Base-by-base conservation (phyloP, 2,888 invertebrate species). In the Kuschelorhynchus macadamiae region DNA sequence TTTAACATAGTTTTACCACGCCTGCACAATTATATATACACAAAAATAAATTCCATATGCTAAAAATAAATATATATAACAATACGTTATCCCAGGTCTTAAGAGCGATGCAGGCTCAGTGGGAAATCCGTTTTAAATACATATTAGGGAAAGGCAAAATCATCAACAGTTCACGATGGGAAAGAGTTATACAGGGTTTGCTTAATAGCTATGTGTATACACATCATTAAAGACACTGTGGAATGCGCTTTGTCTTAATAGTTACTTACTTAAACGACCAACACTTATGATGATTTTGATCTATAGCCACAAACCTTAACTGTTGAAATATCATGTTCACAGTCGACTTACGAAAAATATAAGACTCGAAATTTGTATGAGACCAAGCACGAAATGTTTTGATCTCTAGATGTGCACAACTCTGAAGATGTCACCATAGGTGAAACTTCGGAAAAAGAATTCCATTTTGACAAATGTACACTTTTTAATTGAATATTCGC, bases 151-250 rank as follows among this genome's bases (percentile, higher is more conserved):
- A 44, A 50, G 30, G 17, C 42, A 57, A 65, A 64, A 64, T 56
- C 56, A 59, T 65, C 59, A 65, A 59, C 21, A 59, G 65, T 59
- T 65, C 44, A 59, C 12, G 30, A 36, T 53, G 18, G 25, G 47
- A 52, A 44, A 11, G 25, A 50, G 25, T 57, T 32, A 47, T 65
- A 65, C 17, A 52, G 12, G 52, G 52, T 20, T 64, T 41, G 57
- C 64, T 65, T 65, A 64, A n/a, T 16, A 57, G 14, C 30, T 59
- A 55, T 61, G 25, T 33, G 14, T 59, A 59, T 59, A 32, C 50
- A 59, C 59, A 59, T 44, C 65, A 50, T 44, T 65, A 59, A 65
- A 65, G 65, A 65, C 65, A 65, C 65, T 65, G 52, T 53, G 65
- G 65, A 65, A 65, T 65, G 65, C 65, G 57, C 57, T 42, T 65